Evolutionary conservation across 2,113 vertebrate species (phyloP).

Genomic region (Tonatia bakeri): DNA sequence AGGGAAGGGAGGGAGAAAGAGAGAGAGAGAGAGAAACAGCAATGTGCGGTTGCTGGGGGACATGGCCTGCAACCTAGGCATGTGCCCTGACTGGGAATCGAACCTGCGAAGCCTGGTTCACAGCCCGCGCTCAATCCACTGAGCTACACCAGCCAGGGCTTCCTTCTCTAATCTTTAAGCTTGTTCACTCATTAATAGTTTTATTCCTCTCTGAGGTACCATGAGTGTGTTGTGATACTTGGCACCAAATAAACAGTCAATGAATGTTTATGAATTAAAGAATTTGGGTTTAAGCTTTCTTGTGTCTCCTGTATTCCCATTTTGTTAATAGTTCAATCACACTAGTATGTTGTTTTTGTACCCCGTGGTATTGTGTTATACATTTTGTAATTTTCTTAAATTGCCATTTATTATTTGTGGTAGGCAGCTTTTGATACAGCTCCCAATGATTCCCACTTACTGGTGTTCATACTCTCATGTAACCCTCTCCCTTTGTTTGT

Average conservation of each 20-base stretch:
- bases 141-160: too few relatives aligned
- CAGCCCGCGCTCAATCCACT: too few relatives aligned
- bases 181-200: neutral
- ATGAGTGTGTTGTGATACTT: neutral
- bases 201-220: neutral
- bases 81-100: too few relatives aligned
- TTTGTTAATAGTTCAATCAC: neutral
- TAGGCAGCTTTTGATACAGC: neutral
- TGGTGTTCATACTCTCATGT: neutral
- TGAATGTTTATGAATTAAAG: neutral
- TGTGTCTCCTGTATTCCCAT: neutral
- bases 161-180: neutral
- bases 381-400: slow-evolving; percentile 23
- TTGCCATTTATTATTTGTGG: slow-evolving; percentile 20
- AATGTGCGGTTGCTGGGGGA: too few relatives aligned
- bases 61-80: too few relatives aligned
- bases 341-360: slow-evolving; percentile 6
- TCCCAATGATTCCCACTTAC: neutral
- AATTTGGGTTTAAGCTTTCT: neutral
- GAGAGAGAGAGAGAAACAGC: too few relatives aligned
- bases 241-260: neutral
- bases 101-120: too few relatives aligned
- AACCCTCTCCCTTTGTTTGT: neutral
- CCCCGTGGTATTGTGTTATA: neutral
- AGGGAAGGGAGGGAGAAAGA: too few relatives aligned